Percentiles rank a stretch among this genome's conserved stretches.
phyloP scores from a whole-genome alignment of 2,113 vertebrate species.

The Takifugu bimaculatus region DNA sequence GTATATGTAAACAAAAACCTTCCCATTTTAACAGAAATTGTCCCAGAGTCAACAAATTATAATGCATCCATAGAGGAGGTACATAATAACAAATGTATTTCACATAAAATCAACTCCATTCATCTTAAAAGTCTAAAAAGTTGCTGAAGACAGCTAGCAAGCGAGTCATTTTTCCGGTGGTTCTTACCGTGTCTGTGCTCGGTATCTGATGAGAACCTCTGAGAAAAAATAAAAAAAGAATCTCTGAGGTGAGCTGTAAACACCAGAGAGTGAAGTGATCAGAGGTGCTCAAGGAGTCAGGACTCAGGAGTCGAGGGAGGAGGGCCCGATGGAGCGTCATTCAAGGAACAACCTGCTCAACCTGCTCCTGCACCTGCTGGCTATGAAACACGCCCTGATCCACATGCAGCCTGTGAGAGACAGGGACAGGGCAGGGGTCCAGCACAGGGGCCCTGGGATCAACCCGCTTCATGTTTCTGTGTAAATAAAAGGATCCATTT shows the following conservation, averaged over 20 bases:
- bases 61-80: too few species aligned
- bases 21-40: too few species aligned
- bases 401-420: constrained; percentile 1
- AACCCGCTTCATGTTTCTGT: background rate
- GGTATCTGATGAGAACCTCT: too few species aligned
- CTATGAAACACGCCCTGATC: constrained; percentile 46
- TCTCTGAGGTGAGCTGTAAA: constrained; percentile 45
- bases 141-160: constrained; percentile 11
- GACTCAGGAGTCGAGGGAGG: constrained; percentile 31
- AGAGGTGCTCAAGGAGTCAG: constrained; percentile 33
- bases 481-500: constrained; percentile 8
- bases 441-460: background rate
- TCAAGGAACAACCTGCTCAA: constrained; percentile 64
- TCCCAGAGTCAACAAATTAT: too few species aligned
- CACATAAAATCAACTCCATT: background rate
- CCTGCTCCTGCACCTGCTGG: constrained; percentile 63
- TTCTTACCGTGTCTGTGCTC: constrained; percentile 52
- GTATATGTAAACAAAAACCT: too few species aligned
- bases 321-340: constrained; percentile 39
- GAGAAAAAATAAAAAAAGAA: constrained; percentile 28
- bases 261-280: constrained; percentile 49
- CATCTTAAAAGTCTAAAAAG: constrained; percentile 5
- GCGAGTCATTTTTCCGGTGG: constrained; percentile 24
- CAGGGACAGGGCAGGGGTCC: background rate
- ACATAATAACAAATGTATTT: background rate